Conservation (phyloP, 2,888 invertebrate species). For the Saturnia japonica region DNA sequence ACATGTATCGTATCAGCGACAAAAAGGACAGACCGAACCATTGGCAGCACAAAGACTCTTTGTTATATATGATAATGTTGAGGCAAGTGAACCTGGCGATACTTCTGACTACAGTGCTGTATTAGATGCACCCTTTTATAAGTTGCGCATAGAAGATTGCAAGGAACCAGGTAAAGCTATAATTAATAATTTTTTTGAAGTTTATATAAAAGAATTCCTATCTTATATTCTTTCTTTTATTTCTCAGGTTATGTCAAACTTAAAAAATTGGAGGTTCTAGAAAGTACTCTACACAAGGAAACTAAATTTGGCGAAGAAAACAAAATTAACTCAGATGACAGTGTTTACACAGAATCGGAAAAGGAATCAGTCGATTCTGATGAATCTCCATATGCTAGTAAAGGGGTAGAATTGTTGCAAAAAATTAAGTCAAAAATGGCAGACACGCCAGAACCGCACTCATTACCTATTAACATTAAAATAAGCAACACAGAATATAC, state of each 20-base stretch:
- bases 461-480: conserved; percentile 32
- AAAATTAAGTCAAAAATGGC: conserved; percentile 50
- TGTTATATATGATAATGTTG: conserved; percentile 87
- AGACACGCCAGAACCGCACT: conserved; percentile 21
- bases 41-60: conserved; percentile 85
- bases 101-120: conserved; percentile 82
- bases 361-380: conserved; percentile 71
- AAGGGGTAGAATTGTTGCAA: conserved; percentile 52
- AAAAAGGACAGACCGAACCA: conserved; percentile 70
- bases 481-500: conserved; percentile 31
- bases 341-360: conserved; percentile 72
- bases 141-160: conserved; percentile 81
- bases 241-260: conserved; percentile 81
- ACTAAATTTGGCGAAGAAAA: conserved; percentile 37
- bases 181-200: not conserved
- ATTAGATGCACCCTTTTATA: conserved; percentile 83
- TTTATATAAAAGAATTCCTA: not conserved
- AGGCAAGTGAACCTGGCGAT: conserved; percentile 85
- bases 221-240: conserved; percentile 34
- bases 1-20: conserved; percentile 79
- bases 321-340: conserved; percentile 57
- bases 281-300: conserved; percentile 66
- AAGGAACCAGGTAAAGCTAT: conserved; percentile 64
- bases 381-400: conserved; percentile 50
- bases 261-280: conserved; percentile 76